Evolutionary conservation across 2,113 vertebrate species (phyloP).

Genomic region (Megaptera novaeangliae): DNA sequence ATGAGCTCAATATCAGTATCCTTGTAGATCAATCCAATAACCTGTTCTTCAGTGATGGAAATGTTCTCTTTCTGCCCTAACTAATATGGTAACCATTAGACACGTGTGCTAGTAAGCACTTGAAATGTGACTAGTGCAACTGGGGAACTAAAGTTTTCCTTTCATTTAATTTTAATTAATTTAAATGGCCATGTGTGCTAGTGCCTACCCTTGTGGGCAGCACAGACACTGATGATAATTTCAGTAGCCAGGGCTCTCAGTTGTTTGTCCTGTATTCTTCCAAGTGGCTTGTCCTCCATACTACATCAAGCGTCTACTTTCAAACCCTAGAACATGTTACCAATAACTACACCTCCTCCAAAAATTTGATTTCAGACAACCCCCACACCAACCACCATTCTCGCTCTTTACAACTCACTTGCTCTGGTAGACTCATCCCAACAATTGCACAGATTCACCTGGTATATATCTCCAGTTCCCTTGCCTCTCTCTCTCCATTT

Average conservation of each 20-base stretch:
- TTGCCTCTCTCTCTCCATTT: background rate
- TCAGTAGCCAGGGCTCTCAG: background rate
- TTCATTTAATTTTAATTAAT: background rate
- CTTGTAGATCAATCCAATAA: background rate
- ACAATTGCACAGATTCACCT: background rate
- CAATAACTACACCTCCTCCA: background rate
- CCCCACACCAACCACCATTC: background rate
- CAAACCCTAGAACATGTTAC: background rate
- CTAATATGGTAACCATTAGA: background rate
- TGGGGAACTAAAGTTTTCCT: background rate
- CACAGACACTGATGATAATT: background rate
- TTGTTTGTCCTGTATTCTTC: background rate
- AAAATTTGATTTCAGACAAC: background rate
- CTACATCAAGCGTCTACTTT: background rate
- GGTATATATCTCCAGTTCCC: background rate
- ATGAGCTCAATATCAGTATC: background rate
- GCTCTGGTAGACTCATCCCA: background rate
- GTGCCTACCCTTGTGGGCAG: background rate
- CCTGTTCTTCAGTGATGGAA: background rate
- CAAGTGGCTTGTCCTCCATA: background rate
- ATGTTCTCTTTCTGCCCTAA: background rate
- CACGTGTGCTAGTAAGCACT: background rate
- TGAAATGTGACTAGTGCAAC: background rate
- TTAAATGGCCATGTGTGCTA: background rate
- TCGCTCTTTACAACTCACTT: background rate